Base-by-base conservation (phyloP, 2,797 vertebrate species). In the Microctenopoma steveboyesi region DNA sequence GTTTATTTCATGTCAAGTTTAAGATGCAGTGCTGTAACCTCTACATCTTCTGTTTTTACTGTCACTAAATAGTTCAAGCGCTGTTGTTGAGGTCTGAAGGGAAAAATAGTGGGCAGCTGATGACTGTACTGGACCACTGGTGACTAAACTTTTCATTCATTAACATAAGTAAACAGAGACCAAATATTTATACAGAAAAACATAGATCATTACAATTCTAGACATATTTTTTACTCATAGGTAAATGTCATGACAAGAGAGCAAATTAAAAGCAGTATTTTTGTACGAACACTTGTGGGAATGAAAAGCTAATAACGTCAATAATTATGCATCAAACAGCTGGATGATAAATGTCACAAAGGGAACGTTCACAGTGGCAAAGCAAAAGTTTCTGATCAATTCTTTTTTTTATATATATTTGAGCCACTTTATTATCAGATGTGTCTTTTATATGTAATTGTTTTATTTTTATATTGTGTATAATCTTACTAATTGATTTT, bases 371-470 rank as follows among this genome's bases (percentile, higher is more conserved):
- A 65, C 0, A 0, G 54, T 64, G 82, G 76, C 49, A 74, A 72
- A 75, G 56, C 55, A 15, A 66, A 82, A 15, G 53, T 75, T 80
- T 81, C 72, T 67, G 45, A 70, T 67, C n/a, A 2, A 64, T 73
- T 6, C 49, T 69, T 81, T 88, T 88, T 74, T 83, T 61, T 72
- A 84, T 80, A 83, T 75, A 79, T 86, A 67, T 88, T 89, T 91
- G 87, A 93, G 92, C 86, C 88, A 91, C 90, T 93, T 94, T 92
- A 90, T 86, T 83, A 85, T 85, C 74, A 88, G 68, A 88, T 83
- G 59, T 86, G 50, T 91, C 56, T 85, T 88, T 86, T 82, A 61
- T 76, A 88, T 86, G 66, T 77, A 74, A 83, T 74, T 79, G 39
- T 83, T 88, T 88, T 92, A 82, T 89, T 91, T 91, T 89, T 92